Evolutionary conservation across 2,113 vertebrate genomes (phyloP), one percentile per base, ranked within the genome.

Genomic region (Lophius piscatorius): DNA sequence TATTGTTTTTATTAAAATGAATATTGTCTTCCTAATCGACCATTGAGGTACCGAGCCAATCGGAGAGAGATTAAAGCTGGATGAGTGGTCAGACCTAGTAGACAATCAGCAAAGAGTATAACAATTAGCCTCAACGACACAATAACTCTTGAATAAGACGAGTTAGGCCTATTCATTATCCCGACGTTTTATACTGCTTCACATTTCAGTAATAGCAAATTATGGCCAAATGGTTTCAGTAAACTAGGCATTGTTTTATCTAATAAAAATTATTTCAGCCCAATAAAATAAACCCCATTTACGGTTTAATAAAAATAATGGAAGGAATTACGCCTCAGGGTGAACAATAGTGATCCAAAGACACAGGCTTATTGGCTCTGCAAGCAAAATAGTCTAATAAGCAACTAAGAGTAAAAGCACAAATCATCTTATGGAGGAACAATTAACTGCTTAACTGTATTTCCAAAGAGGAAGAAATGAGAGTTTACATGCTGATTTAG

Each of bases 101-200:
- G 70, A 79, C 48, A 61, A 67, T 51, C 44, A 34, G 44, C 26
- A 29, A 77, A 67, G 41, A 63, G 61, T 71, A 66, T 8, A 34
- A 54, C 54, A 77, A 78, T 72, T 78, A 75, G 67, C 54, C 17
- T 67, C 41, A 68, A 72, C 28, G 24, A 62, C 52, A 57, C 57
- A 68, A 75, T 83, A 74, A 77, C 62, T 68, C 46, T 28, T 58
- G 54, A 83, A 49, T 64, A 68, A 77, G 48, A 70, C 1, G 23
- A 72, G 41, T 36, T 23, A 22, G 54, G 23, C 49, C 73, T 64
- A 28, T 80, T 83, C 63, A 69, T 74, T 72, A 78, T 54, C 18
- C 14, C 14, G 1, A 48, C 45, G 58, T 69, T 71, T 68, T 62
- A 64, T 16, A 35, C 69, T 40, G 35, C 38, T 56, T 65, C 68